These are phyloP conservation scores for Acleris holmiana DNA, from an alignment of 2,888 invertebrate species.

Conservation along the genomic window DNA sequence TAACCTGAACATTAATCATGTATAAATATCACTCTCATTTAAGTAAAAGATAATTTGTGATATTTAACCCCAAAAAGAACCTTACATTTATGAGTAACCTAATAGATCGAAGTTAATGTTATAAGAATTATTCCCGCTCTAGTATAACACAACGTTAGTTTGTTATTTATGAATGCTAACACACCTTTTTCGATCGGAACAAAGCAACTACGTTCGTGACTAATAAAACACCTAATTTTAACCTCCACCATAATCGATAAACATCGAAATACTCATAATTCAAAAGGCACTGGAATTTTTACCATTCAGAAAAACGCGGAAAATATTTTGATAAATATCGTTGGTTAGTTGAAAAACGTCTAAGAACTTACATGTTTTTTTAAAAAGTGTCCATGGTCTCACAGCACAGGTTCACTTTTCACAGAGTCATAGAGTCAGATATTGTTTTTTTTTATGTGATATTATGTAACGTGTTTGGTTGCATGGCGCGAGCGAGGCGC, in stretches of 20 bases:
- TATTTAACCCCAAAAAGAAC: no score
- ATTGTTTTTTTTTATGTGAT: conserved; percentile 28
- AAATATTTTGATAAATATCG: background rate
- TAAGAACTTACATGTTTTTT: conserved; percentile 22
- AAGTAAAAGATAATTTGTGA: no score
- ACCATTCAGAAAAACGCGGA: background rate
- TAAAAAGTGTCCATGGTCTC: conserved; percentile 27
- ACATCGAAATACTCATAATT: conserved; percentile 5
- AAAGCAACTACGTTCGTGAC: background rate
- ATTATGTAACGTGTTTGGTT: conserved; percentile 42
- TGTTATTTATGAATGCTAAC: background rate
- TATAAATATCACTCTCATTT: no score
- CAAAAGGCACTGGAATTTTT: background rate
- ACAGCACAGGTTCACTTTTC: conserved; percentile 35
- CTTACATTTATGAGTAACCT: no score
- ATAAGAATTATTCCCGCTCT: background rate
- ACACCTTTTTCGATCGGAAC: background rate
- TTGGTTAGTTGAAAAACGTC: background rate
- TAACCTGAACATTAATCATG: no score
- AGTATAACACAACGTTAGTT: background rate
- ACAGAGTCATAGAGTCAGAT: conserved; percentile 35
- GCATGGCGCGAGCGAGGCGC: conserved; percentile 74
- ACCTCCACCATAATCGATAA: conserved; percentile 9
- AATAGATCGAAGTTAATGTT: background rate
- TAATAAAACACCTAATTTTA: conserved; percentile 10